Conservation (phyloP, 2,113 vertebrate genomes). For the Cephalopterus ornatus region DNA sequence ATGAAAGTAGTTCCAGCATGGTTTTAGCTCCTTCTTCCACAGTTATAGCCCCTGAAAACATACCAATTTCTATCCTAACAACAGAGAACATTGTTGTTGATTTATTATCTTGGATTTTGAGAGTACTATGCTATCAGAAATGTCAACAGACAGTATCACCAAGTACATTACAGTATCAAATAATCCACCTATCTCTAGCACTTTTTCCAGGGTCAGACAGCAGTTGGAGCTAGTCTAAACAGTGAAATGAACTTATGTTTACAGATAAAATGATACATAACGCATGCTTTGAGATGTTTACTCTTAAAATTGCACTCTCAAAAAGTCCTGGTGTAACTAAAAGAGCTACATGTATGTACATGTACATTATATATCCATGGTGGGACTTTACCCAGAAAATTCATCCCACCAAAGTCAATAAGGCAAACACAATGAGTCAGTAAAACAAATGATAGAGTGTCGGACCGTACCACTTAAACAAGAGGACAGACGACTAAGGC, state of each 20-base stretch:
- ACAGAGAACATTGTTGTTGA: background rate
- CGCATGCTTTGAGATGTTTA: background rate
- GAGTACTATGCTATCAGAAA: background rate
- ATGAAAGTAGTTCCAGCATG: background rate
- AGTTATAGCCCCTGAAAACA: background rate
- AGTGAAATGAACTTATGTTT: background rate
- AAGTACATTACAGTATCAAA: background rate
- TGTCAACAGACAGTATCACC: background rate
- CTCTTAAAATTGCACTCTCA: background rate
- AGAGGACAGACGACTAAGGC: background rate
- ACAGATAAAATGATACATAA: background rate
- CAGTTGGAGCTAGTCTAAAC: background rate
- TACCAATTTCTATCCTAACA: background rate
- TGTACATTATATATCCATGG: too few species aligned
- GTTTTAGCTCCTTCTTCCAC: background rate
- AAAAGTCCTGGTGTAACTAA: background rate
- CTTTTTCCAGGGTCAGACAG: background rate
- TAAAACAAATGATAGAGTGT: background rate
- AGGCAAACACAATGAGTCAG: background rate
- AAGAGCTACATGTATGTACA: background rate
- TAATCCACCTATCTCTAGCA: background rate
- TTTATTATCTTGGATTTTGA: background rate
- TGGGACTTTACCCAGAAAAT: background rate
- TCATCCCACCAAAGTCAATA: background rate
- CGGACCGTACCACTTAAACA: background rate